phyloP scores from a whole-genome alignment of 2,888 invertebrate species.

The Cataglyphis livida region DNA sequence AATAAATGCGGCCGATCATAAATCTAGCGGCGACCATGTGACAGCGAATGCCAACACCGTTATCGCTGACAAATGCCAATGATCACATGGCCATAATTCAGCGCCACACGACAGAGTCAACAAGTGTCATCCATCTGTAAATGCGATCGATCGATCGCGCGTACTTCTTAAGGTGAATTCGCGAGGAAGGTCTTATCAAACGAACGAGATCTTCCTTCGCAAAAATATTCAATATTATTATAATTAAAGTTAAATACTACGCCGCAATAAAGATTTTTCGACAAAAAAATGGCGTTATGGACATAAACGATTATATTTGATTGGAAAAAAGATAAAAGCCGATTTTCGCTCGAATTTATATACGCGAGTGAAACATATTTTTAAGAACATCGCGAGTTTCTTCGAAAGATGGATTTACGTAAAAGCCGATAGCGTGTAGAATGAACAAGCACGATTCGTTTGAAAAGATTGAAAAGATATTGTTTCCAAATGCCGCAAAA shows the following conservation, averaged over 20 bases:
- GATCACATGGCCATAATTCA: conserved; percentile 29
- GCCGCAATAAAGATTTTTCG: background rate
- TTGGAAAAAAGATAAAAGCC: background rate
- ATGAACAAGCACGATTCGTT: conserved; percentile 16
- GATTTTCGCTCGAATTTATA: conserved; percentile 15
- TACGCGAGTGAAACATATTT: background rate
- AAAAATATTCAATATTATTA: background rate
- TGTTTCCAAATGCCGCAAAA: background rate
- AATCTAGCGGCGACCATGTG: conserved; percentile 20
- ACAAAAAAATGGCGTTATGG: background rate
- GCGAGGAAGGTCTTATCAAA: background rate
- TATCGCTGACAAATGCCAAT: conserved; percentile 32
- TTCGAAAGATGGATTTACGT: background rate
- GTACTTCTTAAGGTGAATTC: background rate
- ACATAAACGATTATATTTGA: background rate
- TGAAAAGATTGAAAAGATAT: conserved; percentile 3
- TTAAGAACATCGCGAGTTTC: background rate
- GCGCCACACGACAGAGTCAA: background rate
- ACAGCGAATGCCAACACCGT: conserved; percentile 22
- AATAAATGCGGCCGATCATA: conserved; percentile 12
- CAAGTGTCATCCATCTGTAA: conserved; percentile 4
- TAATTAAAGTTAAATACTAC: background rate
- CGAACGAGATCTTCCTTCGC: background rate
- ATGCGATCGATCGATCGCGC: conserved; percentile 3
- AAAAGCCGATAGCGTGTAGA: background rate